phyloP scores from a whole-genome alignment of 2,888 invertebrate genomes.

The Hedya salicella region DNA sequence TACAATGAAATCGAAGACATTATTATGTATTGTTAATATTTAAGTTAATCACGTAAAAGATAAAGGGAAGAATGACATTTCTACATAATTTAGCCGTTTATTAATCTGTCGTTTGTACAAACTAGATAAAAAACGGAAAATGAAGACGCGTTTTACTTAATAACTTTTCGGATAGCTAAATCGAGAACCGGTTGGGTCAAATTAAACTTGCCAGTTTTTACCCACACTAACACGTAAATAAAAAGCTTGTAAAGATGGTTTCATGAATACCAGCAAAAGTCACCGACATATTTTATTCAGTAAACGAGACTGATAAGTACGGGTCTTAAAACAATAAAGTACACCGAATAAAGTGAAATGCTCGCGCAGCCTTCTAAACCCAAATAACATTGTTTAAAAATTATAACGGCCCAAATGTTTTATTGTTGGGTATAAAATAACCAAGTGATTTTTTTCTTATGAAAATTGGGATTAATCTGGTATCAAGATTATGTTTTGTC shows the following conservation, averaged over 20 bases:
- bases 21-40: too few relatives aligned
- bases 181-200: too few relatives aligned
- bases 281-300: background rate
- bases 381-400: background rate
- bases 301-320: background rate
- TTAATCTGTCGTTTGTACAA: too few relatives aligned
- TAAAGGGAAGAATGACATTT: too few relatives aligned
- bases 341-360: background rate
- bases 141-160: too few relatives aligned
- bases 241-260: background rate
- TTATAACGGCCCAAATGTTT: background rate
- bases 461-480: background rate
- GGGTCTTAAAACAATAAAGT: conserved; percentile 11
- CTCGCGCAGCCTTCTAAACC: background rate
- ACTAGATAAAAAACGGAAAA: too few relatives aligned
- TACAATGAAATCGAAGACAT: too few relatives aligned
- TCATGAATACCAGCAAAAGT: background rate
- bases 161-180: too few relatives aligned
- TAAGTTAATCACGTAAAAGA: too few relatives aligned
- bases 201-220: too few relatives aligned
- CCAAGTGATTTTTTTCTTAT: background rate
- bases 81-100: too few relatives aligned
- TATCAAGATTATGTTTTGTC: background rate
- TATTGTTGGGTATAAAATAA: background rate
- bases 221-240: too few relatives aligned